These are phyloP conservation scores for Phaonia tiefii DNA, from an alignment of 2,888 invertebrate genomes.

Conservation along the genomic window DNA sequence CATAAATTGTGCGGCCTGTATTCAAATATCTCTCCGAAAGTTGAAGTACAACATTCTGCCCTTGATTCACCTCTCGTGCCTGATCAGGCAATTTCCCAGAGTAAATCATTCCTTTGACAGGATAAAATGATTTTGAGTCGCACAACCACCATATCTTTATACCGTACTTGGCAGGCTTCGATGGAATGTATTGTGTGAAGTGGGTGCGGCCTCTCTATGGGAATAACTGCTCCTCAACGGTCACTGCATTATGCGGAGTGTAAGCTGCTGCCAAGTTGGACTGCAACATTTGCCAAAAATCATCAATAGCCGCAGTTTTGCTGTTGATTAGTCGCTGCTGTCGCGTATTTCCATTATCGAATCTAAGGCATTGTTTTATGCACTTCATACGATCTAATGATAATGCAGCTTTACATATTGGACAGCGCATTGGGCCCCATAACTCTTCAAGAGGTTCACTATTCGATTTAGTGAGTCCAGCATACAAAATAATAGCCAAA, in stretches of 20 bases:
- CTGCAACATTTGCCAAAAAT: slow-evolving; percentile 40
- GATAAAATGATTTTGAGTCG: slow-evolving; percentile 42
- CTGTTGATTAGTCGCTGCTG: slow-evolving; percentile 28
- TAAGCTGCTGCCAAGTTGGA: slow-evolving; percentile 36
- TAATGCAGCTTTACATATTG: neutral
- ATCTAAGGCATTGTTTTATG: slow-evolving; percentile 2
- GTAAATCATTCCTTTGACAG: neutral
- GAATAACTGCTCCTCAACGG: slow-evolving; percentile 32
- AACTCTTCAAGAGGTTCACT: no score
- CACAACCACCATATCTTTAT: slow-evolving; percentile 17
- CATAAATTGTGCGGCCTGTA: slow-evolving; percentile 4
- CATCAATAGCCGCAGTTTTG: slow-evolving; percentile 37
- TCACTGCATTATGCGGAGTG: slow-evolving; percentile 8
- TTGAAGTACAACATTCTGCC: slow-evolving; percentile 21
- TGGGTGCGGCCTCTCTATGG: slow-evolving; percentile 21
- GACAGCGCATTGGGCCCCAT: no score
- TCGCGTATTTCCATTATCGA: slow-evolving; percentile 25
- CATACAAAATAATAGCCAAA: no score
- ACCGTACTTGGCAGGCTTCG: slow-evolving; percentile 14
- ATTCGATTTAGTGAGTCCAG: no score
- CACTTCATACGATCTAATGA: neutral
- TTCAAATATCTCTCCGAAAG: slow-evolving; percentile 1
- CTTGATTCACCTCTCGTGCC: slow-evolving; percentile 20
- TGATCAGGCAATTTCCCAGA: slow-evolving; percentile 21
- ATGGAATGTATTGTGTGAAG: slow-evolving; percentile 17